Conservation (phyloP, 2,797 vertebrate genomes). For the Holocentrus rufus region DNA sequence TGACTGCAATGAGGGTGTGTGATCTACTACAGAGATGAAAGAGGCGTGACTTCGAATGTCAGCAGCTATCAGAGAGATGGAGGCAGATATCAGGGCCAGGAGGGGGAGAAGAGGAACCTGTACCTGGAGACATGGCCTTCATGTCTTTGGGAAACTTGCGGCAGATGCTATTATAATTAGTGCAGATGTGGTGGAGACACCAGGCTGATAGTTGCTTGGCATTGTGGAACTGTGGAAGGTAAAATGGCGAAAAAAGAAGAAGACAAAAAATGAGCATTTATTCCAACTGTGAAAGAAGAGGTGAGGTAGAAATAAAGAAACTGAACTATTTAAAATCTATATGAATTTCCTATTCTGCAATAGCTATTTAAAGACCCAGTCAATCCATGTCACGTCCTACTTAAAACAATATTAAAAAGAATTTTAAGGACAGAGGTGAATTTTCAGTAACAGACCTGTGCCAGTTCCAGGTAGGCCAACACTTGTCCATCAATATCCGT, state of each 20-base stretch:
- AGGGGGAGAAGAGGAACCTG: not conserved
- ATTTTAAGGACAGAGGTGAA: not conserved
- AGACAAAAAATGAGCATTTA: not conserved
- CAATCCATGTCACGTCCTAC: too few species aligned
- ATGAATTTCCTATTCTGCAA: not conserved
- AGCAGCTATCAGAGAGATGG: not conserved
- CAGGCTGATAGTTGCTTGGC: constrained; percentile 88
- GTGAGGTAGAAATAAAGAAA: not conserved
- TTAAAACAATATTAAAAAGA: not conserved
- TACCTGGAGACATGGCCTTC: constrained; percentile 91
- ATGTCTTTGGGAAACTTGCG: constrained; percentile 93
- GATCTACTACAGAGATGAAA: not conserved
- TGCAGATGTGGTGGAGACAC: constrained; percentile 95
- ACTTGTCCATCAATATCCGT: constrained; percentile 90
- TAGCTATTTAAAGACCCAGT: not conserved
- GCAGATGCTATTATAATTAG: constrained; percentile 93
- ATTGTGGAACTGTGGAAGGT: constrained; percentile 86
- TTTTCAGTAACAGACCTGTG: constrained; percentile 81
- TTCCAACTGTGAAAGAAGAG: constrained; percentile 12
- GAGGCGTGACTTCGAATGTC: not conserved
- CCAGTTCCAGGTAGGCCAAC: constrained; percentile 89
- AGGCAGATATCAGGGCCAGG: constrained; percentile 6
- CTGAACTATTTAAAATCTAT: not conserved
- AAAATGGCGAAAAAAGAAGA: not conserved
- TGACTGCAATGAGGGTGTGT: not conserved